Base-by-base conservation (phyloP, 2,113 vertebrate species). In the Pangasianodon hypophthalmus region DNA sequence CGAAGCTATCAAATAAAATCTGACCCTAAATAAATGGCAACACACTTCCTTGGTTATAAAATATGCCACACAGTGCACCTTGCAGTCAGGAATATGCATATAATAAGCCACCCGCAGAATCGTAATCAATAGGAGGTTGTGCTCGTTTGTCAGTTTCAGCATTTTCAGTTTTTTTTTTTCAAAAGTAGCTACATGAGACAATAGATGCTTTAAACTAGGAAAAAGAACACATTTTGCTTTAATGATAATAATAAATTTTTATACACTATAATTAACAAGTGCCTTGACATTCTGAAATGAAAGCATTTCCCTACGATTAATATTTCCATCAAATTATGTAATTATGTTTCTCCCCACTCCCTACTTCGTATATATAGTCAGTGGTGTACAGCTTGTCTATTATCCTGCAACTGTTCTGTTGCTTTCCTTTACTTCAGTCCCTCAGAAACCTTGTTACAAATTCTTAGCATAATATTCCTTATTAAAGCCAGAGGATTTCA, bases 401-500 rank as follows among this genome's bases (percentile, higher is more conserved):
- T 14, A 67, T 21, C 19, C 46, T 46, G 5, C 64, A 69, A 44
- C 84, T 85, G 26, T 7, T 48, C 37, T 29, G 10, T 13, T 52
- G 48, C 32, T 50, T 24, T 67, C 46, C 46, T 85, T 67, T n/a
- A 3, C 44, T 75, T 44, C n/a, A 85, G 24, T 3, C 62, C 58
- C 26, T 8, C 46, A 86, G 54, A 58, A 77, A 79, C 56, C 54
- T 56, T 87, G 2, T n/a, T 87, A 77, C 41, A 32, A 75, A 79
- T 80, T 79, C 54, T 62, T 8, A 44, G 32, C 16, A 8, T 37
- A 46, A 60, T 60, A 56, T 62, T 79, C 56, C 56, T 80, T 29
- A 80, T 32, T 87, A 79, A 73, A 87, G 73, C 58, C 37, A 62
- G 29, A 21, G 7, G 41, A 87, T 80, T 62, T 80, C 73, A 87